Base-by-base conservation (phyloP, 2,888 invertebrate species). In the Tiliacea citrago region DNA sequence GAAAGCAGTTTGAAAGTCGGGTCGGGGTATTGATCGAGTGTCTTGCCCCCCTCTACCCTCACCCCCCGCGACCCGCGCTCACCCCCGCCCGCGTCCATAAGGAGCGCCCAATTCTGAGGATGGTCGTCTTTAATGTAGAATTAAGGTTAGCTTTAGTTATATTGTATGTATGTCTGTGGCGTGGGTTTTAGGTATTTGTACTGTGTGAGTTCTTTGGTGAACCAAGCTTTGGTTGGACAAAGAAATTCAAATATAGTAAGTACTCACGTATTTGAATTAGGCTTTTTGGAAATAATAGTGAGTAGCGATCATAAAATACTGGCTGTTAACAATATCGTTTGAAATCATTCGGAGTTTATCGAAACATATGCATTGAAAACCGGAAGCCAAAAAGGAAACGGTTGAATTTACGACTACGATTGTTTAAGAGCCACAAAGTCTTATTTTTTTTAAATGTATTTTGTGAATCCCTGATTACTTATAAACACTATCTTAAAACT, bases 1-100 rank as follows among this genome's bases (percentile, higher is more conserved):
- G 96, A 96, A 96, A 96, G 95, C 96, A 96, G 96, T 96, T 96
- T 96, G 96, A 96, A 96, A 96, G 96, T 96, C 96, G 96, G 95
- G 95, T 94, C 94, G 93, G 96, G 93, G 96, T 96, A 96, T 96
- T 96, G 96, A 96, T 96, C 96, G 95, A 95, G 95, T 96, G 95
- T 95, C 96, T 96, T 96, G 90, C 94, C 92, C 89, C 91, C 91
- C 90, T 87, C 89, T 88, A 87, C 85, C 88, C 86, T 79, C 85
- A 86, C 82, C 84, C 86, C 86, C 88, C 88, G 89, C 90, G 88
- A 83, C 88, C 88, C 88, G 88, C 83, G 83, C 77, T 88, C 80
- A 74, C 82, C 87, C 84, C 87, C 86, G 86, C 85, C 80, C 39
- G 68, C 86, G 84, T 84, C 86, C 88, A 88, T 89, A 94, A 94